phyloP scores from a whole-genome alignment of 2,888 invertebrate genomes.

The Idaea straminata region DNA sequence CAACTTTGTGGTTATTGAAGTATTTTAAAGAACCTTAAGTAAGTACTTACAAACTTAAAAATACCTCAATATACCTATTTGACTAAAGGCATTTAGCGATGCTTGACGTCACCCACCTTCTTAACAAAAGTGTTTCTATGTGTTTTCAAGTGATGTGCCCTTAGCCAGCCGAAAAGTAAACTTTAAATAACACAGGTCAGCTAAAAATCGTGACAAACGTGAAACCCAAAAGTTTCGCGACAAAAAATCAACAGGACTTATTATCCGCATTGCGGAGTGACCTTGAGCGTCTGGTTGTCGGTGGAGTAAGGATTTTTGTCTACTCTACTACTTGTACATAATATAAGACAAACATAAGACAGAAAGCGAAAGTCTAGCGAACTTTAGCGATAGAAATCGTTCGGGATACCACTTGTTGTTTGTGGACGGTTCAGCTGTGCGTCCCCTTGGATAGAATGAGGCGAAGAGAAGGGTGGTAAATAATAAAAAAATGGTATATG shows the following conservation, averaged over 20 bases:
- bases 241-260: background rate
- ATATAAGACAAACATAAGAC: background rate
- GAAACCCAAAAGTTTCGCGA: background rate
- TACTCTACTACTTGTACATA: background rate
- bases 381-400: background rate
- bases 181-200: background rate
- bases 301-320: background rate
- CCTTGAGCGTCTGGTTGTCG: background rate
- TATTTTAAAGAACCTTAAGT: too few species aligned
- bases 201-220: background rate
- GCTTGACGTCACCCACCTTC: too few species aligned
- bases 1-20: too few species aligned
- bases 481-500: background rate
- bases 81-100: too few species aligned
- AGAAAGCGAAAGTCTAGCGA: background rate
- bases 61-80: too few species aligned
- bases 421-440: background rate
- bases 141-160: background rate
- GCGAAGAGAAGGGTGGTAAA: background rate
- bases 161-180: background rate
- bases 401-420: background rate
- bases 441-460: background rate
- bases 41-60: too few species aligned
- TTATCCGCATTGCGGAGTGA: background rate
- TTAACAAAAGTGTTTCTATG: too few species aligned